Percentiles rank a stretch among this genome's conserved stretches.
These are phyloP conservation scores for Lepetodrilus schrolli DNA, from an alignment of 2,888 invertebrate genomes.

Conservation along the genomic window DNA sequence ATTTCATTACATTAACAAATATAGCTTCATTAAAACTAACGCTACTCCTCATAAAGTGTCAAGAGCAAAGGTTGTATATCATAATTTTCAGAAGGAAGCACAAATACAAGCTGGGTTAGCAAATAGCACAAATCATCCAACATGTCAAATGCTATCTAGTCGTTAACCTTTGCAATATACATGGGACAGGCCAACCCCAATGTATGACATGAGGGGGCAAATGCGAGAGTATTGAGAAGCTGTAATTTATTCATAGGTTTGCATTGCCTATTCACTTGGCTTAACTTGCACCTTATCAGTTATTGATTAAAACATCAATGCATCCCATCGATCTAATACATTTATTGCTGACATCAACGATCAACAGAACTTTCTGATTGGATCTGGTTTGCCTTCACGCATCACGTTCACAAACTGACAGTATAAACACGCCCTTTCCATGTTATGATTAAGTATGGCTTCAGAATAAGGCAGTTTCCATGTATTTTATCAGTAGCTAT, in stretches of 20 bases:
- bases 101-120: background rate
- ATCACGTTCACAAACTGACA: too few species aligned
- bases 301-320: background rate
- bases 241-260: constrained; percentile 9
- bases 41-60: background rate
- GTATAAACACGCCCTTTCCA: too few species aligned
- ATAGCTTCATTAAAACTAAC: background rate
- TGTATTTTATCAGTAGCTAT: background rate
- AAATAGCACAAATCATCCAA: constrained; percentile 6
- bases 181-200: background rate
- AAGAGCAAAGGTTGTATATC: background rate
- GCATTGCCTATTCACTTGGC: background rate
- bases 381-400: background rate
- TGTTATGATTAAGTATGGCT: background rate
- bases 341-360: background rate
- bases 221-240: background rate
- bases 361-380: background rate
- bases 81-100: background rate
- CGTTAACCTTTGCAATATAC: background rate
- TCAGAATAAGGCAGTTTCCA: background rate
- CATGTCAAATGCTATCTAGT: background rate
- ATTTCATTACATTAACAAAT: background rate
- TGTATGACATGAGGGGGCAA: background rate
- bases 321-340: background rate
- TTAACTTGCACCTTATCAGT: background rate